Evolutionary conservation across 2,113 vertebrate species (phyloP).

Genomic region (Cnemophilus loriae): DNA sequence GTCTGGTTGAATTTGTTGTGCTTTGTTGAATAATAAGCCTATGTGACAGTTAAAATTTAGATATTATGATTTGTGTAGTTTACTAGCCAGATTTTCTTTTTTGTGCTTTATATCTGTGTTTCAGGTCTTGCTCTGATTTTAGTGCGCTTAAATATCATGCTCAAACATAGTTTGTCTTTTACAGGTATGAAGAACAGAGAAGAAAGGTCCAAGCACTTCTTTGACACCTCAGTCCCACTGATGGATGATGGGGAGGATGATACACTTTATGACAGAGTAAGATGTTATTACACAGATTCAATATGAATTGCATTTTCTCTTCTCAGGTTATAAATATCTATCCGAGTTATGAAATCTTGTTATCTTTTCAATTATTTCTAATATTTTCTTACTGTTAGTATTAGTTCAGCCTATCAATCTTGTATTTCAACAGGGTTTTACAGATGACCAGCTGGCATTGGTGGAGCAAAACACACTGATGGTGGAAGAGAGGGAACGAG

Average conservation of each 20-base stretch:
- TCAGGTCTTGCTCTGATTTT: not conserved
- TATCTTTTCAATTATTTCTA: not conserved
- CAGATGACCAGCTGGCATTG: slow-evolving; percentile 88
- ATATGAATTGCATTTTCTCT: not conserved
- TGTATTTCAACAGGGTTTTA: slow-evolving; percentile 80
- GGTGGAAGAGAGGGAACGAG: slow-evolving; percentile 90
- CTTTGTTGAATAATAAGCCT: not conserved
- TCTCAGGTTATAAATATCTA: not conserved
- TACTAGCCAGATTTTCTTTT: not conserved
- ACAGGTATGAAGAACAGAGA: slow-evolving; percentile 97
- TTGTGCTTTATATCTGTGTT: not conserved
- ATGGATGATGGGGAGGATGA: slow-evolving; percentile 92
- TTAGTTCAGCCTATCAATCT: not conserved
- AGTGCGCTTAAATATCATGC: not conserved
- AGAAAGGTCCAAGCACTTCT: slow-evolving; percentile 96
- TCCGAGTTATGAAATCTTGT: not conserved
- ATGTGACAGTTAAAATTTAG: not conserved
- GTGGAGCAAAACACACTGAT: slow-evolving; percentile 88
- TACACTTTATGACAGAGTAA: slow-evolving; percentile 87
- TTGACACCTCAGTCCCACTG: slow-evolving; percentile 88
- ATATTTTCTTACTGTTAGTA: not conserved
- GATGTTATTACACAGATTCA: not conserved
- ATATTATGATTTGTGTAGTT: not conserved
- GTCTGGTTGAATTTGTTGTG: not conserved
- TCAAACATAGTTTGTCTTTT: not conserved